Evolutionary conservation across 2,113 vertebrate species (phyloP).

Genomic region (Morphnarchus princeps): DNA sequence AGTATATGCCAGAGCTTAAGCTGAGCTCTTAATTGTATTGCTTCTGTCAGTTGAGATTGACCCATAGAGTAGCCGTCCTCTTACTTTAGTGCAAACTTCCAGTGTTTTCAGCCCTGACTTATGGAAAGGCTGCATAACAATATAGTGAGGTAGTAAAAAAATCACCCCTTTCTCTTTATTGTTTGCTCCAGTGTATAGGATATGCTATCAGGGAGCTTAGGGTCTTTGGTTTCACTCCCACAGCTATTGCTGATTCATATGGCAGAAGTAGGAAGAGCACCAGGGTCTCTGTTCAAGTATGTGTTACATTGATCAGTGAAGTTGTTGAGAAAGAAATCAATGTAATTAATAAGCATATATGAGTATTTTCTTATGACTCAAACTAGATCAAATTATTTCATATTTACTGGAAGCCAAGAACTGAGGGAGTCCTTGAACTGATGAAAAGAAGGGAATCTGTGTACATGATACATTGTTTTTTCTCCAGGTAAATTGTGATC

Average conservation of each 20-base stretch:
- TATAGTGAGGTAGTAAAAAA: neutral
- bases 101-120: neutral
- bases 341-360: neutral
- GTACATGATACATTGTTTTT: neutral
- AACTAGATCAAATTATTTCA: neutral
- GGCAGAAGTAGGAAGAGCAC: neutral
- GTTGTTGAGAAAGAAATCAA: neutral
- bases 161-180: neutral
- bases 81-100: neutral
- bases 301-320: neutral
- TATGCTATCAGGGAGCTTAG: neutral
- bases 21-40: slow-evolving; percentile 38
- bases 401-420: neutral
- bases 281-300: neutral
- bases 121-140: neutral
- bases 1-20: slow-evolving; percentile 5
- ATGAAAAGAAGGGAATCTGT: neutral
- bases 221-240: neutral
- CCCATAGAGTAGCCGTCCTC: neutral
- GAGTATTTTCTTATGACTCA: neutral
- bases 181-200: neutral
- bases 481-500: neutral
- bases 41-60: neutral
- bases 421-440: neutral
- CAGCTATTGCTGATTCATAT: neutral